Conservation (phyloP, 2,888 invertebrate genomes). For the Automeris io region DNA sequence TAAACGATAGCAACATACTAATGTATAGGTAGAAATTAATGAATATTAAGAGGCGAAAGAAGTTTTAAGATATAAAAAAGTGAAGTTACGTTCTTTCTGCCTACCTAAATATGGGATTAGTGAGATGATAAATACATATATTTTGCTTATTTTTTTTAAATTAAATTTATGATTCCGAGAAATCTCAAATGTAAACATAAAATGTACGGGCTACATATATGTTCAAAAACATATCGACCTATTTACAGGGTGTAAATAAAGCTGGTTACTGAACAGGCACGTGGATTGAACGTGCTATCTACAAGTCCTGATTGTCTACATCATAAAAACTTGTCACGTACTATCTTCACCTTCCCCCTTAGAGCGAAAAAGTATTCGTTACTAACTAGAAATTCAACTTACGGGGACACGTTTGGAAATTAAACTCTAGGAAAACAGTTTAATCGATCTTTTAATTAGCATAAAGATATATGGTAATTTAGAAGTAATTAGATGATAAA, state of each 20-base stretch:
- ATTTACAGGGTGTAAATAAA: slow-evolving; percentile 16
- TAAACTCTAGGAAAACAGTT: no score
- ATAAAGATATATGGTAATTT: no score
- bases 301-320: slow-evolving; percentile 54
- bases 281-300: slow-evolving; percentile 38
- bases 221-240: background rate
- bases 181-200: background rate
- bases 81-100: no score
- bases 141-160: slow-evolving; percentile 1
- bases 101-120: no score
- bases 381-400: slow-evolving; percentile 22
- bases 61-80: no score
- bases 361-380: slow-evolving; percentile 25
- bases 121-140: slow-evolving; percentile 23
- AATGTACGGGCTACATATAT: background rate
- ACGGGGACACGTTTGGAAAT: no score
- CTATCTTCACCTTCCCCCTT: slow-evolving; percentile 21
- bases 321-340: slow-evolving; percentile 61
- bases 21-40: no score
- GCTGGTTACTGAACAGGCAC: slow-evolving; percentile 33
- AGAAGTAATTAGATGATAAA: no score
- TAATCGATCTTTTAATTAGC: no score
- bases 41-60: no score
- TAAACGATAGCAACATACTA: no score
- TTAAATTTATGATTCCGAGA: background rate